Base-by-base conservation (phyloP, 2,113 vertebrate genomes). In the Odocoileus virginianus region DNA sequence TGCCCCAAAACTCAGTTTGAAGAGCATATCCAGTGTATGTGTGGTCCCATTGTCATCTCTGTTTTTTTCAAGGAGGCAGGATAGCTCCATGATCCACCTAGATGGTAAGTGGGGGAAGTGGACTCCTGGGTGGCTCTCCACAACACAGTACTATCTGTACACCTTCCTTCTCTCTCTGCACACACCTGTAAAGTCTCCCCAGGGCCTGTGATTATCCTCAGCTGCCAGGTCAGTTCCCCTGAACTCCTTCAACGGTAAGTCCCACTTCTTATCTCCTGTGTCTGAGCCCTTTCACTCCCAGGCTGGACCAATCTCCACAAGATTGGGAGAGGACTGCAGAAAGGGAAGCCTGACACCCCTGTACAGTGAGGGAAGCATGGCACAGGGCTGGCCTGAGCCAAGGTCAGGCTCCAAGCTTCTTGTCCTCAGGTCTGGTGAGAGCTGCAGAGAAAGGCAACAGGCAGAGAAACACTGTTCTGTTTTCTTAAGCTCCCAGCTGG, bases 401-500 rank as follows among this genome's bases (percentile, higher is more conserved):
- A 89, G 85, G 36, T 40, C 71, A 55, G 90, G 55, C 21, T 76
- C 86, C 11, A 15, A 50, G 60, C 10, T 2, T 50, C 33, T 52
- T 54, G 81, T 50, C 19, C 40, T 30, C 23, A 54, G 79, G 84
- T 89, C 52, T 54, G 43, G 30, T 43, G 6, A 7, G 47, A 47
- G 43, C n/a, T 27, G 78, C 14, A 55, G 52, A 54, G 71, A 79
- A 45, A 55, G 71, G 40, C 88, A 30, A 61, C 95, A 57, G 85
- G 86, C 52, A 2, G 74, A 97, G 95, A 95, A 84, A 57, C 21
- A 2, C 47, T 47, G 83, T 28, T 95, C 87, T 93, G 86, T 93
- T 93, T 95, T 36, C 96, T 95, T 97, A 96, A 97, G 95, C 96
- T 96, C 90, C 92, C 91, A 94, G 94, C 96, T 97, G 97, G 83